Base-by-base conservation (phyloP, 2,888 invertebrate genomes). In the Pristionchus exspectatus region DNA sequence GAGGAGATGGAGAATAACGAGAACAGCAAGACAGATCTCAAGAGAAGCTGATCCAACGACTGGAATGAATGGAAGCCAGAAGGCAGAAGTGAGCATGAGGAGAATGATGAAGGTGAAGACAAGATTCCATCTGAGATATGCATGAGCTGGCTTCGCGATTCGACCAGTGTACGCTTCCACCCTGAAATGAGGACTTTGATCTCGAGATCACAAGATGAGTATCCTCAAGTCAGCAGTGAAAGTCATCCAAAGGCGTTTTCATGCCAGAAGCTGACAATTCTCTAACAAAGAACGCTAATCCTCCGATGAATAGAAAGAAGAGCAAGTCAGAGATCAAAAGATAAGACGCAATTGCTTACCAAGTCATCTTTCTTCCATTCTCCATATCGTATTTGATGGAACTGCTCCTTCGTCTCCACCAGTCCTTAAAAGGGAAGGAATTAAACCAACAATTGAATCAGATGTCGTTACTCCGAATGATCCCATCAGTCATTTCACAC, bases 11-110 rank as follows among this genome's bases (percentile, higher is more conserved):
- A 93, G 87, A 59, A 92, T 91, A 54, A 92, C 91, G 16, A 91
- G 90, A 54, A 93, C 90, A 38, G 92, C 92, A 24, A 92, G 91
- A 27, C 93, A 93, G 30, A 93, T 93, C 90, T 93, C 93, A 50
- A 93, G 89, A 27, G 92, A 91, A 81, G 92, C 92, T 69, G 92
- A 50, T 27, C 66, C 63, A 18, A 63, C 72, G n/a, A 89, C 77
- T 0, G 89, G 89, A 81, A 89, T 89, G 56, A 72, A 54, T 14
- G 90, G 74, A 21, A 90, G n/a, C 90, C 90, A 90, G 59, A 90
- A 50, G 12, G 90, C 84, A 2, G 87, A 33, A 18, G 90, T 81
- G 33, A 90, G 66, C 59, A 86, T 56, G 30, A 90, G 12, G 4
- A 90, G 59, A 44, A 90, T 81, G 66, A 90, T 72, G 44, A 90